Base-by-base conservation (phyloP, 2,113 vertebrate species). In the Bubo bubo region DNA sequence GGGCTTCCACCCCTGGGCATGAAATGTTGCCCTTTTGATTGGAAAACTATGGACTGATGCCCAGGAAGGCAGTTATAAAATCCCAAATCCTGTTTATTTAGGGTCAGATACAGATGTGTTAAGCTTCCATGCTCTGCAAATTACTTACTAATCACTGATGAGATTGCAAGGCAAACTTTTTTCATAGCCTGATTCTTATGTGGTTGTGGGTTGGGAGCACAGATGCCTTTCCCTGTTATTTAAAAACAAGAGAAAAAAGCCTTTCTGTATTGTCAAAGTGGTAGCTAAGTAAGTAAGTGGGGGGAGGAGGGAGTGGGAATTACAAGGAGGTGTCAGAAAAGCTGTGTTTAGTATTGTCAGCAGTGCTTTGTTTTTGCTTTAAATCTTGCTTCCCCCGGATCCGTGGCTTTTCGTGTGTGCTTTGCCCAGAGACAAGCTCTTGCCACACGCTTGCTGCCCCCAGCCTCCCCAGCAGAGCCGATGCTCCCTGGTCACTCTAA, bases 181-280 rank as follows among this genome's bases (percentile, higher is more conserved):
- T 56, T 70, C 34, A 13, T 4, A 34, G 83, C 73, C 55, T 75
- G 83, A 4, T 90, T 90, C 14, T 77, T 21, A 3, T 0, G 4
- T 45, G 93, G 64, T 91, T 72, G 96, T 97, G 97, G 94, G 96
- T 4, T 97, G 95, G 56, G 76, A 95, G 86, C 91, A 91, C 92
- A 97, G 96, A 93, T 97, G 95, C 66, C 39, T 95, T 80, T 93
- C 88, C 88, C 74, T 87, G 93, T 53, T 95, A 87, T 95, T 95
- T 95, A 81, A 87, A 75, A 95, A 88, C 83, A 79, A 84, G 80
- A 88, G 83, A 89, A 86, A 84, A 83, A 86, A 86, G 41, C 79
- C 49, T 39, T 86, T 86, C 12, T 94, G 52, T 72, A 6, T 41
- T 72, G 56, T 34, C 83, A 12, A 19, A 96, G 88, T 68, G 72